Evolutionary conservation across 2,797 vertebrate genomes (phyloP).

Genomic region (Momotus momota): DNA sequence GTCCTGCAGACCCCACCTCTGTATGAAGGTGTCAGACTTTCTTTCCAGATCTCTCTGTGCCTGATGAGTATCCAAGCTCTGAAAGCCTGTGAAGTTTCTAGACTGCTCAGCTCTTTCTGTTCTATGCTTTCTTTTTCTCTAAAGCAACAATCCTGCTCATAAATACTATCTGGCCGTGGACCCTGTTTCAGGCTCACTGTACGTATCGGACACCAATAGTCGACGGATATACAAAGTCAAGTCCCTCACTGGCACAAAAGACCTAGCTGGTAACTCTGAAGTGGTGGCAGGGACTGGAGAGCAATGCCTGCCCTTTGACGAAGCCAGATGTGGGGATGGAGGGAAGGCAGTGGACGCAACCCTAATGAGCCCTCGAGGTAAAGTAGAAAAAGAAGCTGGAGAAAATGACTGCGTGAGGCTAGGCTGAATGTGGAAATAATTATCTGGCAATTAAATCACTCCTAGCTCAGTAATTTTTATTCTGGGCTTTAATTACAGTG

Average conservation of each 20-base stretch:
- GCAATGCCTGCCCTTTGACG: constrained; percentile 95
- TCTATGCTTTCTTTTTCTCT: constrained; percentile 69
- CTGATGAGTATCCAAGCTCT: constrained; percentile 27
- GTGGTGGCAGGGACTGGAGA: constrained; percentile 95
- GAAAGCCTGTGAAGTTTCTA: constrained; percentile 46
- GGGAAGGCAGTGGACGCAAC: constrained; percentile 97
- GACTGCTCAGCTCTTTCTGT: constrained; percentile 60
- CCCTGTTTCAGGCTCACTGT: constrained; percentile 93
- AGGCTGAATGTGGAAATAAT: constrained; percentile 52
- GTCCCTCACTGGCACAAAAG: constrained; percentile 88
- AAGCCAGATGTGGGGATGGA: constrained; percentile 94
- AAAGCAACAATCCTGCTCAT: constrained; percentile 97
- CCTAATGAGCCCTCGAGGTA: constrained; percentile 98
- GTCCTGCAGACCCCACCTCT: constrained; percentile 3
- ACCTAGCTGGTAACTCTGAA: constrained; percentile 92
- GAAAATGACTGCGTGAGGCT: neutral
- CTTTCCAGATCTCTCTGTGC: constrained; percentile 77
- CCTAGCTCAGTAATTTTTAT: constrained; percentile 65
- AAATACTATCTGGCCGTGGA: constrained; percentile 99
- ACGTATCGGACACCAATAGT: constrained; percentile 97
- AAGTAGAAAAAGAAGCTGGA: neutral
- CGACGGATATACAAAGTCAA: constrained; percentile 93
- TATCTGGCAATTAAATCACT: constrained; percentile 48
- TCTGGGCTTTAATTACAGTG: constrained; percentile 54
- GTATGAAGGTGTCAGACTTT: constrained; percentile 42